Base-by-base conservation (phyloP, 2,797 vertebrate genomes). In the Gallinago solitaria region DNA sequence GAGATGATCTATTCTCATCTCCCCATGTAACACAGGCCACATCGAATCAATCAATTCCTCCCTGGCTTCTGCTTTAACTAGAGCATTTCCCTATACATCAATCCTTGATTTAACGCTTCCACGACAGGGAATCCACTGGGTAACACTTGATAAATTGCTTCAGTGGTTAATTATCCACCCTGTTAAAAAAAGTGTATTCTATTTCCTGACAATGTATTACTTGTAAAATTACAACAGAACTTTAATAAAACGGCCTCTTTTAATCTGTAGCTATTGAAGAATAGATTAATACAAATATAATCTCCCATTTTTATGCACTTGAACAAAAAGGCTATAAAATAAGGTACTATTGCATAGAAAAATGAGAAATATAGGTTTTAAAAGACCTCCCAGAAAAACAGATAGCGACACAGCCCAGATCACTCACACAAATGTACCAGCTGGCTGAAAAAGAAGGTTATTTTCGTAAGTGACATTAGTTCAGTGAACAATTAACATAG, bases 71-170 rank as follows among this genome's bases (percentile, higher is more conserved):
- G 73, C 86, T 87, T 57, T 82, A 91, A 80, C 78, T 64, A 19
- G 39, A 84, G 33, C 67, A 71, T 90, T 87, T 89, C 78, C 92
- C 92, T 83, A 24, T 33, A 89, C 39, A 92, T 93, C 88, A 93
- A 33, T 90, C 73, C 81, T 84, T 74, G 59, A 69, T 37, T 90
- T 88, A 79, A 93, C 0, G 0, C 69, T 90, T 69, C 86, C 51
- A 57, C 0, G 18, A 92, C 81, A 88, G 67, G 51, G 84, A 83
- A 87, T 51, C 74, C 53, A 80, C 71, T 41, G 50, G 48, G 81
- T 83, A 89, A 70, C 41, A 5, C 43, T 78, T 90, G 93, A 96
- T 77, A 75, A 95, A 96, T 89, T 75, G 94, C 81, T 92, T 71
- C 48, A 57, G 75, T 51, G 57, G 53, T 95, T 93, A 87, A 96